Evolutionary conservation across 2,797 vertebrate genomes (phyloP), one percentile per base, ranked within the genome.

Genomic region (Sciurus carolinensis): DNA sequence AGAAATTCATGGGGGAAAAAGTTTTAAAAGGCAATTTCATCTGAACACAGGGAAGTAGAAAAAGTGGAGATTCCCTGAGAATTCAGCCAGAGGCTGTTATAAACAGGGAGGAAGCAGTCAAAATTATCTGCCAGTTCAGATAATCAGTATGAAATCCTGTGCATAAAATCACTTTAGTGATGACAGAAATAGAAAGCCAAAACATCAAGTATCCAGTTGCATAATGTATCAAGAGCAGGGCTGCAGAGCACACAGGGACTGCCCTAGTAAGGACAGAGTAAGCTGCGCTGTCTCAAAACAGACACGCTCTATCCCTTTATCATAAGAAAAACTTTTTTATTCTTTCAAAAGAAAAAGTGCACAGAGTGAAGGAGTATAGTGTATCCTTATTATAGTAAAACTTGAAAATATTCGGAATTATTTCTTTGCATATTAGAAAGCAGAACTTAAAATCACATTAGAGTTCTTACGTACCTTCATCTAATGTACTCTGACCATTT

Each of bases 91-190:
- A 72, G 62, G 44, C 64, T 39, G 11, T 91, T 91, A 42, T 52
- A 18, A 81, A 81, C 9, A 73, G 36, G 30, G 24, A 83, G 26
- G 50, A 81, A 90, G 50, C 59, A 84, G 39, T 90, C 52, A 87
- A 83, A 69, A 62, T 72, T 64, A 80, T 95, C 47, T 91, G 71
- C 39, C 33, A 42, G 3, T 81, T 80, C 36, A 44, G 30, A 91
- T 80, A 64, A 95, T 76, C 52, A 30, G 64, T 73, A 62, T 86
- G 75, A 81, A 94, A 86, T 59, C 28, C 42, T 52, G n/a, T 80
- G 59, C 76, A 75, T 57, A 76, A 87, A 95, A 87, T 92, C 39
- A 71, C 52, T 76, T 67, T 54, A 92, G 76, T 36, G 22, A 47
- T 90, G 28, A 54, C 52, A 12, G 13, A 92, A 95, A 42, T 62